These are phyloP conservation scores for Schlechtendalia chinensis DNA, from an alignment of 1,140 invertebrate genomes.

Conservation along the genomic window DNA sequence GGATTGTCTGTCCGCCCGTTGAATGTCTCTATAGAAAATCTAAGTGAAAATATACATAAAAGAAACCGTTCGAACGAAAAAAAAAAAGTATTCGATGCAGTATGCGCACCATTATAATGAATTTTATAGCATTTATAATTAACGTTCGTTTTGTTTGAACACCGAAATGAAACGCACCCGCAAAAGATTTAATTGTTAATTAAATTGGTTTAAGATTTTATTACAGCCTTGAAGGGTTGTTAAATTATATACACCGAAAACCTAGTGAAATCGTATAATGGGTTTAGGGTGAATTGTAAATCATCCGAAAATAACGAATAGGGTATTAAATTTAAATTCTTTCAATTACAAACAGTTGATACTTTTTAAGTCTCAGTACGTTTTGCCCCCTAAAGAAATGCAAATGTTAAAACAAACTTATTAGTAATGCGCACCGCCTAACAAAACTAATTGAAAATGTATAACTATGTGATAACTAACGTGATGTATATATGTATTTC, in stretches of 20 bases:
- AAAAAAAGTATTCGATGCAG: background rate
- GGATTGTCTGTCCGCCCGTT: background rate
- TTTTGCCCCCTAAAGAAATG: background rate
- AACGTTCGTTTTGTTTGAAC: background rate
- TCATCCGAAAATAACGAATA: constrained; percentile 21
- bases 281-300: constrained; percentile 22
- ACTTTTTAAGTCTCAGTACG: background rate
- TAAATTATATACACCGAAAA: constrained; percentile 25
- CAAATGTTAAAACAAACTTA: background rate
- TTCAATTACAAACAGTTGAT: constrained; percentile 26
- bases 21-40: background rate
- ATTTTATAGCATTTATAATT: background rate
- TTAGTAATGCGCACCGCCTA: too few species aligned
- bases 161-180: background rate
- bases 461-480: too few species aligned
- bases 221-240: constrained; percentile 1
- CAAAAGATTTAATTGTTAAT: constrained; percentile 27
- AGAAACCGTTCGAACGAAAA: background rate
- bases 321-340: constrained; percentile 35
- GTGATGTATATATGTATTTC: background rate
- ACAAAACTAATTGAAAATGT: background rate
- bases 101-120: background rate
- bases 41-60: background rate
- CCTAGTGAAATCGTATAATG: background rate
- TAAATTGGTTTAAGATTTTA: constrained; percentile 33